Evolutionary conservation across 2,113 vertebrate genomes (phyloP), one percentile per base, ranked within the genome.

Genomic region (Baryphthengus martii): DNA sequence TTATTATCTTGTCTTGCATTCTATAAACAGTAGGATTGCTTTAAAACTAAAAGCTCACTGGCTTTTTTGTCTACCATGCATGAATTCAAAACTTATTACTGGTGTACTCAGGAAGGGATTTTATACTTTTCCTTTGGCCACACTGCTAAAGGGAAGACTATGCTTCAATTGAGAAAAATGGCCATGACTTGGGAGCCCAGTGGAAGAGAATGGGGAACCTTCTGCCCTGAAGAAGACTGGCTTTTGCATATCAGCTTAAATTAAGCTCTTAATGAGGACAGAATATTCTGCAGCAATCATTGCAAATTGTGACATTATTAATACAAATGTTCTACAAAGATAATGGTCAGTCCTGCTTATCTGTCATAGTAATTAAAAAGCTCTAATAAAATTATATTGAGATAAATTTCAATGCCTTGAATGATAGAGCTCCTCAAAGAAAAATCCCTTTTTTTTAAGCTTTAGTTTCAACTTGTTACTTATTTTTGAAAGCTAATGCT

Each of bases 281-380:
- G 65, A 81, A 90, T 94, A 94, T 79, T 89, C 68, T 82, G 42
- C 65, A 91, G 67, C 8, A 76, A 93, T 91, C 40, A 58, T 6
- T 81, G 65, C 49, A 85, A 73, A 76, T 50, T 18, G 7, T 90
- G 44, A 94, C 86, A 80, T 74, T 91, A 96, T 89, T 94, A 92
- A 92, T 66, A 92, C 49, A 96, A 97, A 95, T 93, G 88, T 94
- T 96, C 95, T 85, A 19, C 59, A 70, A 93, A 96, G 77, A 95
- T 91, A 96, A 85, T 83, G 73, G 42, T 91, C 77, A 80, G 65
- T 65, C 74, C 71, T 85, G 65, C 91, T 97, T 87, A 96, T 97
- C 94, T 95, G 74, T 78, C 83, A 89, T 3, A 63, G 76, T 67
- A 96, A 97, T 97, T 97, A 97, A 97, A 97, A 96, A 71, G 89